Conservation (phyloP, 2,113 vertebrate species). For the Mesocricetus auratus region DNA sequence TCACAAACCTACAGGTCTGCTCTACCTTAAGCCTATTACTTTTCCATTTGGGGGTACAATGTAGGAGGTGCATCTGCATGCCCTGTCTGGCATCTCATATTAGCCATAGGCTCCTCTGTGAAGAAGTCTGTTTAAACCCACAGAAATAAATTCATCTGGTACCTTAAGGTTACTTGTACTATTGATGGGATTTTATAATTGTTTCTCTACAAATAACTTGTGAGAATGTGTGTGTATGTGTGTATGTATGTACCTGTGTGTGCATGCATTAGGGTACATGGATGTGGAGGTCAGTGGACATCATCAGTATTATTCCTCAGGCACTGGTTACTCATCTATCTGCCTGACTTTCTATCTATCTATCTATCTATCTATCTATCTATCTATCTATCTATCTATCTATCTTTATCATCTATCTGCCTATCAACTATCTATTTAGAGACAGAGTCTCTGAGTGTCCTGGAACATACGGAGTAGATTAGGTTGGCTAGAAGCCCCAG, state of each 20-base stretch:
- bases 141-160: fast-evolving
- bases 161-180: background rate
- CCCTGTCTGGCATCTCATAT: background rate
- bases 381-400: background rate
- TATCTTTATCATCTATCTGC: background rate
- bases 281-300: background rate
- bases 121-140: too few species aligned
- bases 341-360: fast-evolving
- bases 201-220: background rate
- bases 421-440: background rate
- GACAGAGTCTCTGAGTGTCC: background rate
- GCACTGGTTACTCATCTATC: background rate
- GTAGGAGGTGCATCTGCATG: too few species aligned
- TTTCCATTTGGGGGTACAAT: background rate
- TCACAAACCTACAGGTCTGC: background rate
- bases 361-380: background rate
- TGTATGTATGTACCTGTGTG: background rate
- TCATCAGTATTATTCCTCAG: background rate
- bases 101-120: fast-evolving
- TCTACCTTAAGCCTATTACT: fast-evolving
- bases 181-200: fast-evolving
- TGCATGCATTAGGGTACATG: background rate
- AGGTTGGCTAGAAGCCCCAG: background rate
- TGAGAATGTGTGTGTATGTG: background rate
- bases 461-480: background rate